Evolutionary conservation across 2,113 vertebrate genomes (phyloP), one percentile per base, ranked within the genome.

Genomic region (Microcebus tavaratra): DNA sequence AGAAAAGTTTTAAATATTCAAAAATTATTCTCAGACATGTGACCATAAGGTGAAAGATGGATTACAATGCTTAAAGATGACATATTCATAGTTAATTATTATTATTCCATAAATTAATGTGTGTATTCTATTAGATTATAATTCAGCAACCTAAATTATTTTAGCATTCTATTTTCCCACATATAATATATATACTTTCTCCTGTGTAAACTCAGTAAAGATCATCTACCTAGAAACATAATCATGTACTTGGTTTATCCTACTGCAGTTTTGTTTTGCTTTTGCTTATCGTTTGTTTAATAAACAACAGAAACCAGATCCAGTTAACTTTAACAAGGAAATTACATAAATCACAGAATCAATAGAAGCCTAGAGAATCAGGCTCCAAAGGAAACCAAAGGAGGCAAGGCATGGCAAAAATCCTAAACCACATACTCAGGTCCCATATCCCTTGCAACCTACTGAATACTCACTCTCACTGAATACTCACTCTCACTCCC

Each of bases 1-100:
- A 90, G 53, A 82, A 76, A 84, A 87, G 48, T 83, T 95, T 91
- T 88, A 86, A 95, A 90, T 82, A 88, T 83, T 90, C 87, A 95
- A 95, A 93, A 31, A 76, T 70, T 85, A 91, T 91, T 89, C 82
- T 65, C 95, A 53, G 79, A 85, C 59, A 96, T 42, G 6, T 81
- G 73, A 91, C 76, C 67, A 75, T 53, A 59, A 34, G 25, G 17
- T 68, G 53, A 94, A 85, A 96, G 50, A 88, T 70, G 25, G 42
- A 70, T 65, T 88, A 93, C 3, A 90, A 57, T 88, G 67, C 11
- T 93, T 85, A 63, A 94, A 91, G 94, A 81, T 75, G 39, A 89
- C 68, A 68, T 25, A 85, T 76, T 94, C 17, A 53, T n/a, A 81
- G 50, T 48, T 91, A 84, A 84, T 75, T 5, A 18, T 8, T 91